Conservation (phyloP, 2,888 invertebrate species). For the Caenorhabditis imperialis region DNA sequence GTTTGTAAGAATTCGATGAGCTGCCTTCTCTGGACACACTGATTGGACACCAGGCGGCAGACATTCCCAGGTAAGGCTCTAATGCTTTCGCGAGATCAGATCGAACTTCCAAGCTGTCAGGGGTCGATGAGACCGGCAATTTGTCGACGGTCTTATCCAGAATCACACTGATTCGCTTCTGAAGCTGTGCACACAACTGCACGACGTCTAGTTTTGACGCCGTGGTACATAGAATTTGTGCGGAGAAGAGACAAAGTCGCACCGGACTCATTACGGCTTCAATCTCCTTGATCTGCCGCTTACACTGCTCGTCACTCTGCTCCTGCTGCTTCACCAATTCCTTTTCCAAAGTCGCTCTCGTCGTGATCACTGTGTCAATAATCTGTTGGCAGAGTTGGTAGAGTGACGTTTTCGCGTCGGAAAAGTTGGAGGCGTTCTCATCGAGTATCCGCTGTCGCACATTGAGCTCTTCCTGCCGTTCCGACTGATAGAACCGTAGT, state of each 20-base stretch:
- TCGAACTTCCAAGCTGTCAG: constrained; percentile 44
- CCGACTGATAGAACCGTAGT: constrained; percentile 80
- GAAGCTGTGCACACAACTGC: constrained; percentile 77
- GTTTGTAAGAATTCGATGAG: constrained; percentile 53
- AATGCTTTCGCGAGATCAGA: constrained; percentile 58
- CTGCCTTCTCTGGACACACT: constrained; percentile 50
- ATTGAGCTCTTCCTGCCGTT: constrained; percentile 84
- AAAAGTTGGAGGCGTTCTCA: constrained; percentile 84
- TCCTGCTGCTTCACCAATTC: constrained; percentile 81
- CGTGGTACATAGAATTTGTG: constrained; percentile 84
- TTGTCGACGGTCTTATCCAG: constrained; percentile 40
- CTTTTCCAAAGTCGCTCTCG: constrained; percentile 82
- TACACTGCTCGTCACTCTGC: constrained; percentile 61
- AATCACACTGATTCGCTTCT: constrained; percentile 66
- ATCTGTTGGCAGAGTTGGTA: constrained; percentile 84
- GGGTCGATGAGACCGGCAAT: constrained; percentile 28
- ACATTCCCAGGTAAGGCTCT: constrained; percentile 62
- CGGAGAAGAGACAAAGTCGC: constrained; percentile 84
- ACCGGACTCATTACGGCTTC: constrained; percentile 78
- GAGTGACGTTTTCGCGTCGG: constrained; percentile 73
- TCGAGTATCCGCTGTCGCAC: constrained; percentile 84
- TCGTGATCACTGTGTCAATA: constrained; percentile 83
- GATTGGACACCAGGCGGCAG: constrained; percentile 65
- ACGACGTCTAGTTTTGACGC: constrained; percentile 86
- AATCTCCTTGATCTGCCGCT: constrained; percentile 60